Percentiles rank a stretch among this genome's conserved stretches.
Conservation (phyloP, 1,140 invertebrate genomes). For the Marisa cornuarietis region DNA sequence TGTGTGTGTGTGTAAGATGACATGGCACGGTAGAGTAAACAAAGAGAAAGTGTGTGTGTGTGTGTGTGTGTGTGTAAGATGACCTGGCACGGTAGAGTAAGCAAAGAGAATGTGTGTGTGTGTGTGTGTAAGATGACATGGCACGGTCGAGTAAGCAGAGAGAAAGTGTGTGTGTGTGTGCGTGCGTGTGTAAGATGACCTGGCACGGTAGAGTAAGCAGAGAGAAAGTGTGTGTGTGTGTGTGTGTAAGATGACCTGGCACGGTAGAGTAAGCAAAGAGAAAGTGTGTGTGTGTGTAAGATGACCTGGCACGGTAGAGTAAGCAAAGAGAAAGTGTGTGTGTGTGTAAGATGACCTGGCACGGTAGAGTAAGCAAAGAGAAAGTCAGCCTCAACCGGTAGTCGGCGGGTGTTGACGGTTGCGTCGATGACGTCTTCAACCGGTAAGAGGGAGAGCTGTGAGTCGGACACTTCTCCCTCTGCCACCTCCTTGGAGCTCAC, state of each 20-base stretch:
- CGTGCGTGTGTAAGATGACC: conserved; percentile 68
- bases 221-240: conserved; percentile 77
- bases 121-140: too few species aligned
- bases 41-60: conserved; percentile 94
- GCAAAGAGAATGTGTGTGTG: too few species aligned
- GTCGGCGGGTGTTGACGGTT: conserved; percentile 72
- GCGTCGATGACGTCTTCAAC: conserved; percentile 40
- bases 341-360: conserved; percentile 73
- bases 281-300: conserved; percentile 72
- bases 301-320: conserved; percentile 87
- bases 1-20: conserved; percentile 59
- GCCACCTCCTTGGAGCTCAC: conserved; percentile 41
- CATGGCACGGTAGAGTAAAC: conserved; percentile 95
- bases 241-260: conserved; percentile 72
- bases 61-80: too few species aligned
- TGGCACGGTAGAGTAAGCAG: conserved; percentile 93
- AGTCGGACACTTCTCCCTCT: conserved; percentile 43
- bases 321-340: conserved; percentile 85
- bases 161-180: conserved; percentile 75
- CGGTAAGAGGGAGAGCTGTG: conserved; percentile 22
- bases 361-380: conserved; percentile 95
- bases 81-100: too few species aligned
- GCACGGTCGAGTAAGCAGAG: conserved; percentile 93
- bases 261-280: conserved; percentile 95
- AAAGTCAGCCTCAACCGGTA: conserved; percentile 93